These are phyloP conservation scores for Cepaea hortensis DNA, from an alignment of 2,888 invertebrate species.

Conservation along the genomic window DNA sequence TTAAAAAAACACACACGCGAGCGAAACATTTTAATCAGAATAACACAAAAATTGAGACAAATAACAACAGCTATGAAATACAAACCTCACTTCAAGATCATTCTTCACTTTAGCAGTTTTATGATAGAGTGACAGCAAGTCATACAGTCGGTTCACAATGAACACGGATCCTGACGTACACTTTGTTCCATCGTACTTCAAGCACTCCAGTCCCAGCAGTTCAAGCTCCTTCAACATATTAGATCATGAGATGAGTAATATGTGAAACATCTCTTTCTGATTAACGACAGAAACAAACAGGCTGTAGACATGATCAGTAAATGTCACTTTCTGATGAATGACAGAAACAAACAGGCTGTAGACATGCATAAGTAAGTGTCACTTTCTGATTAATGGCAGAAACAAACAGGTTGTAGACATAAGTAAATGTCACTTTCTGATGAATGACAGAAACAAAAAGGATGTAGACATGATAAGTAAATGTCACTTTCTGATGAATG, in stretches of 20 bases:
- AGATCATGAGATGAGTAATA: not conserved
- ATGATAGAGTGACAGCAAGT: conserved; percentile 66
- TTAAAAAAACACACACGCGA: too few relatives aligned
- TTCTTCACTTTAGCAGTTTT: conserved; percentile 61
- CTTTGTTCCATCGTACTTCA: conserved; percentile 52
- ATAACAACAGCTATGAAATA: not conserved
- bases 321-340: too few relatives aligned
- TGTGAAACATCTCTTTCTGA: not conserved
- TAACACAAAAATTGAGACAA: not conserved
- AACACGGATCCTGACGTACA: conserved; percentile 58
- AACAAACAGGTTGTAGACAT: too few relatives aligned
- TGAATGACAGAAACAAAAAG: too few relatives aligned
- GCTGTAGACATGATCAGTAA: too few relatives aligned
- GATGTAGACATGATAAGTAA: too few relatives aligned
- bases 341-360: too few relatives aligned
- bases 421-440: too few relatives aligned
- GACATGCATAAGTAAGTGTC: too few relatives aligned
- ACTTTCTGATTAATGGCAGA: too few relatives aligned
- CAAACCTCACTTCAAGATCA: conserved; percentile 69
- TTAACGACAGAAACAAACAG: not conserved
- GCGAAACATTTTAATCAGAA: not conserved
- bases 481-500: too few relatives aligned
- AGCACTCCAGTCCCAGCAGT: conserved; percentile 63
- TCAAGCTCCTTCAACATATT: conserved; percentile 60
- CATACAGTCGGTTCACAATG: conserved; percentile 66